Evolutionary conservation across 2,888 invertebrate species (phyloP).

Genomic region (Nomada lathburiana): DNA sequence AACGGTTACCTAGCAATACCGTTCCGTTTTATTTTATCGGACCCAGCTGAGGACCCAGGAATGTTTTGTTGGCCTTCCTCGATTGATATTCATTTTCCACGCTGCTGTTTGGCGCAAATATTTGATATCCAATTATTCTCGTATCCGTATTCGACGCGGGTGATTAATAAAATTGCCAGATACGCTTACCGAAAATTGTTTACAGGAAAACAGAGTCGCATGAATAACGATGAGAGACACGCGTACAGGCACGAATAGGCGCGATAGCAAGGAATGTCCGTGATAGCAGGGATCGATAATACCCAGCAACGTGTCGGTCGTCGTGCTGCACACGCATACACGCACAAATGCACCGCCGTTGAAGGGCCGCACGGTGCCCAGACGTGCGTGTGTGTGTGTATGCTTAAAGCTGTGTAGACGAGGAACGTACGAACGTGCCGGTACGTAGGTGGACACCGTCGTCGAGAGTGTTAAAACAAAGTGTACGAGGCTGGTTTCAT

Average conservation of each 20-base stretch:
- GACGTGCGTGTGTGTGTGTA: not conserved
- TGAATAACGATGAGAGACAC: constrained; percentile 23
- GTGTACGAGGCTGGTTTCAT: constrained; percentile 47
- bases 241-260: constrained; percentile 47
- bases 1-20: too few species aligned
- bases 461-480: constrained; percentile 46
- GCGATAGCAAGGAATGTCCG: constrained; percentile 65
- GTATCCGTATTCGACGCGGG: too few species aligned
- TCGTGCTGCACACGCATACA: constrained; percentile 31
- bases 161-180: too few species aligned
- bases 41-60: too few species aligned
- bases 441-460: constrained; percentile 43
- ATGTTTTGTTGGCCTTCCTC: too few species aligned
- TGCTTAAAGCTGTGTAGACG: constrained; percentile 13
- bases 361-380: constrained; percentile 7
- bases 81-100: too few species aligned
- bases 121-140: too few species aligned
- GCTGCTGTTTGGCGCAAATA: too few species aligned
- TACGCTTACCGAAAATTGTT: constrained; percentile 15
- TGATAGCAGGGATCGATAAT: constrained; percentile 75
- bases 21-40: too few species aligned
- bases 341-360: constrained; percentile 28
- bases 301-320: constrained; percentile 57
- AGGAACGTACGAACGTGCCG: constrained; percentile 37
- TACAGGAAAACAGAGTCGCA: constrained; percentile 1